phyloP scores from a whole-genome alignment of 2,888 invertebrate genomes.

The Biston betularia region DNA sequence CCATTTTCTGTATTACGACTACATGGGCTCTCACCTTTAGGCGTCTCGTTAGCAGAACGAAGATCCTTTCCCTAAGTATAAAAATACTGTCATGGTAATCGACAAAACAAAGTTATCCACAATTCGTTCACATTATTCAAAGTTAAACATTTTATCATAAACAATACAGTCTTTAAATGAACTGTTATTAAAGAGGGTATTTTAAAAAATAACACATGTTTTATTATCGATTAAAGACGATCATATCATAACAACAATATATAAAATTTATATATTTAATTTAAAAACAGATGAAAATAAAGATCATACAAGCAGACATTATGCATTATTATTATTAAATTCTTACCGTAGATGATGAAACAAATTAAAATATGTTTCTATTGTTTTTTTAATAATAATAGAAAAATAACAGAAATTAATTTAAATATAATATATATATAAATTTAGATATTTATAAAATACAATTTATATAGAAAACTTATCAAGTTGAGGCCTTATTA shows the following conservation, averaged over 20 bases:
- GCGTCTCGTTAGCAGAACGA: no score
- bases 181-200: conserved; percentile 42
- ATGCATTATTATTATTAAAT: no score
- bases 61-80: not conserved
- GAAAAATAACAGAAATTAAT: not conserved
- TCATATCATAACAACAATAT: no score
- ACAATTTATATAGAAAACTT: conserved; percentile 30
- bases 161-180: conserved; percentile 66
- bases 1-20: no score
- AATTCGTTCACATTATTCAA: conserved; percentile 47
- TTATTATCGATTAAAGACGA: not conserved
- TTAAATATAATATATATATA: not conserved
- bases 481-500: conserved; percentile 30
- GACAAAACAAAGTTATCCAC: conserved; percentile 33
- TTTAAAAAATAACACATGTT: not conserved
- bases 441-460: conserved; percentile 9
- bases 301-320: no score
- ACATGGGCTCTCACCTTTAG: no score
- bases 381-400: not conserved
- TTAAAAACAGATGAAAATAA: no score
- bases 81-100: not conserved
- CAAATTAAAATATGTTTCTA: not conserved
- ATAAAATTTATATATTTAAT: no score
- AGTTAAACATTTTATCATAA: conserved; percentile 46
- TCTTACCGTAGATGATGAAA: not conserved